A percentile compares a stretch with the other conserved stretches of the same genome.
These are phyloP conservation scores for Heliconius hortense DNA, from an alignment of 2,888 invertebrate genomes.

Conservation along the genomic window DNA sequence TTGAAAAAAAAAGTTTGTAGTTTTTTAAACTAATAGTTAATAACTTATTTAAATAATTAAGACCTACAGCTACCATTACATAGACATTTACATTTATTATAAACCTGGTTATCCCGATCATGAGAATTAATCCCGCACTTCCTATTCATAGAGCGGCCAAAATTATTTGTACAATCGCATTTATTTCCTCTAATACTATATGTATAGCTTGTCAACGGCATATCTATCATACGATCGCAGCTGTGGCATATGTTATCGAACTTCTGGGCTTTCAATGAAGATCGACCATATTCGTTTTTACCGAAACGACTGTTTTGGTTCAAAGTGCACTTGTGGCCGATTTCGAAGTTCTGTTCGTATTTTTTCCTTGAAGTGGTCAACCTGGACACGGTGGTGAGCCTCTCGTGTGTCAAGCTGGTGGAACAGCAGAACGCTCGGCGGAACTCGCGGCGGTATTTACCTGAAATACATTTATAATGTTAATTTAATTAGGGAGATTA, in stretches of 20 bases:
- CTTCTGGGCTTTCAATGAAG: conserved; percentile 16
- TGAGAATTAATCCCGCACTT: neutral
- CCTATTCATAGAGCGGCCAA: too few species aligned
- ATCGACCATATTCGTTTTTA: conserved; percentile 24
- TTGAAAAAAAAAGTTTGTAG: neutral
- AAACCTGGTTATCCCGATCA: neutral
- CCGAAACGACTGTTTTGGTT: conserved; percentile 21
- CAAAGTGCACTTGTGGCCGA: conserved; percentile 23
- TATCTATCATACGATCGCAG: neutral
- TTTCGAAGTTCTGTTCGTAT: conserved; percentile 36
- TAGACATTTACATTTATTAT: neutral
- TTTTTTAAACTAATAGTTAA: neutral
- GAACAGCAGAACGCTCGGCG: conserved; percentile 80
- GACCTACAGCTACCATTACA: neutral
- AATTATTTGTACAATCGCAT: neutral
- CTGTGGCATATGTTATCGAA: neutral
- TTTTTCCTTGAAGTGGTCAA: conserved; percentile 57
- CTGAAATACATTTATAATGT: conserved; percentile 64
- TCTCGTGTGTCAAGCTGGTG: conserved; percentile 48
- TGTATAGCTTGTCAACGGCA: conserved; percentile 9
- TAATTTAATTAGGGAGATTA: too few species aligned
- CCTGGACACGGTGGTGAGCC: conserved; percentile 60
- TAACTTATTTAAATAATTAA: neutral
- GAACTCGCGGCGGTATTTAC: conserved; percentile 87
- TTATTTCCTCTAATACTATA: neutral